These are phyloP conservation scores for Acestrorhynchus altus DNA, from an alignment of 2,797 vertebrate genomes.

Conservation along the genomic window DNA sequence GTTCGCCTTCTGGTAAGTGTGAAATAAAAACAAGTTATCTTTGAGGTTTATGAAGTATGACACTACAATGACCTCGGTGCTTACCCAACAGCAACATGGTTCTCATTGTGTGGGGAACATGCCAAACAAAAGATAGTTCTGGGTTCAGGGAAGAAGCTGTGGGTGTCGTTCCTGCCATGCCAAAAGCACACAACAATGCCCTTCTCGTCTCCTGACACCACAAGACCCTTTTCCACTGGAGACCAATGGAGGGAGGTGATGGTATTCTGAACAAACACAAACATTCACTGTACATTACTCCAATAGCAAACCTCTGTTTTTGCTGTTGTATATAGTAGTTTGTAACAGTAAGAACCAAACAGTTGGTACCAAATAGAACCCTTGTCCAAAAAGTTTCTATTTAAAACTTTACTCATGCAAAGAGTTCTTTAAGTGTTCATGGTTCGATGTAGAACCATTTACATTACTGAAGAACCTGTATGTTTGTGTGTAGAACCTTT, in stretches of 20 bases:
- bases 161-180: constrained; percentile 86
- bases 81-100: constrained; percentile 89
- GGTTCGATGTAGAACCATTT: no score
- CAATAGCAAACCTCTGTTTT: not conserved
- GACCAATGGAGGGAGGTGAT: constrained; percentile 93
- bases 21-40: not conserved
- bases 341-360: no score
- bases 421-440: no score
- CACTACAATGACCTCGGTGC: not conserved
- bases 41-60: not conserved
- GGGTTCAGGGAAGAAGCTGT: constrained; percentile 91
- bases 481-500: no score
- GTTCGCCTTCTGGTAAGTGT: not conserved
- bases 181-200: constrained; percentile 90
- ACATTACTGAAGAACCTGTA: no score
- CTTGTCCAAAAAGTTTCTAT: no score
- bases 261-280: constrained; percentile 71
- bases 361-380: no score
- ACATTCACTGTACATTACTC: not conserved
- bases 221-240: constrained; percentile 86
- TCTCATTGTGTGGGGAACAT: constrained; percentile 92
- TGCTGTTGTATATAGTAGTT: no score
- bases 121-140: constrained; percentile 90
- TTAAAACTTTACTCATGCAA: no score
- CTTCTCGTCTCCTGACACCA: constrained; percentile 94